phyloP scores from a whole-genome alignment of 2,113 vertebrate species.

The Lamprotornis superbus region DNA sequence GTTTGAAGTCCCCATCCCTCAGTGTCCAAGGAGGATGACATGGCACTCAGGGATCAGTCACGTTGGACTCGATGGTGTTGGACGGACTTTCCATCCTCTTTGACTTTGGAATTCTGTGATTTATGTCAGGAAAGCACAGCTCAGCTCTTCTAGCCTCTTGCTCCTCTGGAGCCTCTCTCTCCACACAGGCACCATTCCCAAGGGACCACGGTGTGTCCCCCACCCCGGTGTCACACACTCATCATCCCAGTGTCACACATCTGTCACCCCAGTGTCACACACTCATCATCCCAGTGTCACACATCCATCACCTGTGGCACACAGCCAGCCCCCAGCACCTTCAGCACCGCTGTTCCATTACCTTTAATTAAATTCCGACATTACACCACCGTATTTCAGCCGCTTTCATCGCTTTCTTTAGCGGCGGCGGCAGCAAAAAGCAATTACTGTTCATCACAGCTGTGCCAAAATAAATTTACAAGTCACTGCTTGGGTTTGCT shows the following conservation, averaged over 20 bases:
- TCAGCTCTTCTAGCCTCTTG: too few species aligned
- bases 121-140: rapidly evolving
- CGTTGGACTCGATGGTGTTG: rapidly evolving
- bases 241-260: not conserved
- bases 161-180: not conserved
- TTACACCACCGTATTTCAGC: slow-evolving; percentile 16
- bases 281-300: rapidly evolving
- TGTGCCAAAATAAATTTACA: slow-evolving; percentile 49
- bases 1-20: not conserved
- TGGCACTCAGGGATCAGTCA: rapidly evolving
- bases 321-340: not conserved
- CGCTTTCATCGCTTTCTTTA: slow-evolving; percentile 37
- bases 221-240: not conserved
- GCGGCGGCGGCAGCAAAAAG: not conserved
- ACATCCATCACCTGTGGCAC: rapidly evolving
- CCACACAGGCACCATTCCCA: not conserved
- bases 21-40: not conserved
- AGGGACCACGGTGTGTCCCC: rapidly evolving
- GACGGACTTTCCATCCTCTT: not conserved
- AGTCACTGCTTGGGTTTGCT: not conserved
- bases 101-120: not conserved
- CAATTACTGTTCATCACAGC: slow-evolving; percentile 33
- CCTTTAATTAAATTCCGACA: slow-evolving; percentile 55
- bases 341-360: not conserved
- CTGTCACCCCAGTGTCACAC: too few species aligned